Evolutionary conservation across 23 tunicate genomes (phyloP).

Genomic region (Diplosoma virens): DNA sequence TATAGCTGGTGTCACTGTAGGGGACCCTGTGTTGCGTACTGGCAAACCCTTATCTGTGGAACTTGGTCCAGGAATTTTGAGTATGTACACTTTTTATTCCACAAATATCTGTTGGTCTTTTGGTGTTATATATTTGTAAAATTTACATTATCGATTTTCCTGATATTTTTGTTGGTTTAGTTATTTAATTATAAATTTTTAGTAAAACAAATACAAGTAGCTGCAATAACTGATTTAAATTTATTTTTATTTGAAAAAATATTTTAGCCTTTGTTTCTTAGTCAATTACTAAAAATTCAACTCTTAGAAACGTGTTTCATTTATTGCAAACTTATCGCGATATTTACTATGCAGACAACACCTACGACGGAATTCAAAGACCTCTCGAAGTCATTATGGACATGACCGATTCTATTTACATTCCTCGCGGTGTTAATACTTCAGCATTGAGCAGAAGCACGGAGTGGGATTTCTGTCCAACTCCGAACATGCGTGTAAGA

Average conservation of each 20-base stretch:
- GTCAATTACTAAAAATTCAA: not conserved
- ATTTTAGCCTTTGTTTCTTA: not conserved
- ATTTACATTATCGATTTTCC: too few relatives aligned
- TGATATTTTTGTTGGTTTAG: too few relatives aligned
- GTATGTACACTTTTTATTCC: constrained; percentile 33
- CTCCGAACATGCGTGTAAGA: constrained; percentile 56
- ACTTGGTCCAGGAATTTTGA: constrained; percentile 96
- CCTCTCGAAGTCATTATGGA: constrained; percentile 86
- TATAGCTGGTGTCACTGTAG: constrained; percentile 99
- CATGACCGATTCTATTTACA: constrained; percentile 87
- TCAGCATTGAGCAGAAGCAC: constrained; percentile 60
- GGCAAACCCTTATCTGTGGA: constrained; percentile 96
- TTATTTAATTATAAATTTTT: too few relatives aligned
- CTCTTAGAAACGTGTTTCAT: too few relatives aligned
- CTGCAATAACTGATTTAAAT: too few relatives aligned
- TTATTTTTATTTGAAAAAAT: not conserved
- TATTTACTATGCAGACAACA: constrained; percentile 62
- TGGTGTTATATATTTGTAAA: too few relatives aligned
- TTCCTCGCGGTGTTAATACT: constrained; percentile 93
- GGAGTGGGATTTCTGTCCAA: constrained; percentile 84
- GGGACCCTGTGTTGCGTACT: constrained; percentile 96
- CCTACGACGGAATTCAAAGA: constrained; percentile 95
- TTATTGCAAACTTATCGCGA: not conserved
- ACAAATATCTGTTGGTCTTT: not conserved
- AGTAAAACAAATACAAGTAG: too few relatives aligned